Evolutionary conservation across 2,888 invertebrate species (phyloP), one percentile per base, ranked within the genome.

Genomic region (Aphidius colemani): DNA sequence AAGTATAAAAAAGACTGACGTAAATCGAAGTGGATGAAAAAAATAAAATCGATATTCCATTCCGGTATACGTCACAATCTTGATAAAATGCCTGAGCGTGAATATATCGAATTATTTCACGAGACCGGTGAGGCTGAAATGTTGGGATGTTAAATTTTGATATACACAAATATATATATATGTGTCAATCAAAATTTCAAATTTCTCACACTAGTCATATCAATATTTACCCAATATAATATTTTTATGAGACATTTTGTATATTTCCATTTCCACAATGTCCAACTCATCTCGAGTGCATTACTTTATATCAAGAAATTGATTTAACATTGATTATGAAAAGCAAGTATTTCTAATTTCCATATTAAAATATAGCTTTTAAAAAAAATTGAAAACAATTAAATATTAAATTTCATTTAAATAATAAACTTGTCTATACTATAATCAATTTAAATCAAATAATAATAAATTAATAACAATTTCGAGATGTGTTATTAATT

Each of bases 401-500:
- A 40, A 56, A 41, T 40, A 56, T 8, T 10, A 56, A 41, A 10
- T 40, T 7, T 18, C 13, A 18, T 18, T 18, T 18, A 18, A 30
- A 30, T 5, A 30, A 30, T 5, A 30, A 30, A 5, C 4, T 30
- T 30, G 30, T 30, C 5, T 3, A 30, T 30, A 30, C 5, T 5
- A 18, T n/a, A n/a, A 11, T 41, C 9, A 18, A 30, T 41, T n/a
- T 7, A 9, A 3, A 30, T 10, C 1, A 44, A 13, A 1, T 9
- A 41, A 45, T 41, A 40, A 11, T 46, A 13, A n/a, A 10, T 59
- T 8, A 59, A 48, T 59, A 8, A 18, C 10, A 61, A 13, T 53
- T 18, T 51, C 58, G 53, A 61, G 69, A 67, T 70, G 66, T 69
- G 59, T 70, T 60, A 58, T 67, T 61, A 63, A 75, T 74, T 73